Evolutionary conservation across 2,888 invertebrate genomes (phyloP), one percentile per base, ranked within the genome.

Genomic region (Megamerina dolium): DNA sequence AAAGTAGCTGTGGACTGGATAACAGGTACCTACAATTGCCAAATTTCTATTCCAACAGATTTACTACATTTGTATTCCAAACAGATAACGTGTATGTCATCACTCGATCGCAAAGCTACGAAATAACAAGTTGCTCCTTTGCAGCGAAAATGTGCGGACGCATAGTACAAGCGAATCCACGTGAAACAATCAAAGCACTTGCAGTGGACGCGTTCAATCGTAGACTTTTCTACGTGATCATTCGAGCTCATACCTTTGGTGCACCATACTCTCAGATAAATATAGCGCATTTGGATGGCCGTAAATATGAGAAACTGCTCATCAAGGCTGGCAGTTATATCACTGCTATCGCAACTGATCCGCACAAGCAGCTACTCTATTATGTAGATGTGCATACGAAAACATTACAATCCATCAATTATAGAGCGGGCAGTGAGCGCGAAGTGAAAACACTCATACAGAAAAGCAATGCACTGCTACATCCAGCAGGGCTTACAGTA

Each of bases 1-100:
- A 72, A 80, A 66, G 59, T 88, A 29, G 76, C 83, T 1, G 74
- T 85, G 2, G 88, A 89, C 57, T 88, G 87, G 87, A 67, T 81
- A 18, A 81, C 84, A 0, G 76, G 78, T n/a, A 31, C 5, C n/a
- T 31, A n/a, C n/a, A n/a, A n/a, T 9, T 2, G 16, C 1, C 16
- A 31, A 3, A 31, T 31, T n/a, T 14, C 4, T 3, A 10, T 13
- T 3, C 14, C 10, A 32, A 16, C 21, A n/a, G 8, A 10, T 12
- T 10, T 9, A 14, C 5, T 20, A 4, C 12, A n/a, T n/a, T n/a
- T n/a, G n/a, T n/a, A n/a, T n/a, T n/a, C n/a, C n/a, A n/a, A n/a
- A 40, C 43, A 33, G 65, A 59, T 14, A 85, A 85, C 58, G 73
- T 85, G 0, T 88, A 87, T 64, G 81, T 80, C 52, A 76, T 78